A percentile compares a stretch with the other conserved stretches of the same genome.
Conservation (phyloP, 64 coral and sea anemone species). For the Platygyra sinensis region DNA sequence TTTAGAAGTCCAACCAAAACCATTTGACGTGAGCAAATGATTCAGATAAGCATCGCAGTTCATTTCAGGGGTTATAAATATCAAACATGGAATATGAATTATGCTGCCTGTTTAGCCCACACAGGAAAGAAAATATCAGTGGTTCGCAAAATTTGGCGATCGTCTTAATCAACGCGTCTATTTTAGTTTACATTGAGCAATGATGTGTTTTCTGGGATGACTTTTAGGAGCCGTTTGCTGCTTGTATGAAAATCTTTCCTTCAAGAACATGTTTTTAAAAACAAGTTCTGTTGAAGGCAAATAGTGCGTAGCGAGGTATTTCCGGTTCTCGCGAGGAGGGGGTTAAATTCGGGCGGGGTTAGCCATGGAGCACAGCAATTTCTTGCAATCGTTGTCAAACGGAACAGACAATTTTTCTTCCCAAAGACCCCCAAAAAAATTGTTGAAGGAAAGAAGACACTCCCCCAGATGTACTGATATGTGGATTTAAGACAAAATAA, state of each 20-base stretch:
- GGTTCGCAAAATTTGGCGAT: no score
- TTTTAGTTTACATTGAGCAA: neutral
- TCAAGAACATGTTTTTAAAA: neutral
- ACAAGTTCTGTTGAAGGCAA: constrained; percentile 24
- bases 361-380: neutral
- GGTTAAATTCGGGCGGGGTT: neutral
- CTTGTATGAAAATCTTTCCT: neutral
- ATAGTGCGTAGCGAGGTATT: neutral
- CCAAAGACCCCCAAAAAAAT: neutral
- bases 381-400: neutral
- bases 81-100: no score
- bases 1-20: no score
- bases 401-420: neutral
- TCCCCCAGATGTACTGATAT: no score
- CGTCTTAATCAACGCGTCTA: neutral
- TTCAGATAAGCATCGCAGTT: no score
- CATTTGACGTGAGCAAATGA: no score
- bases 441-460: neutral
- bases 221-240: neutral
- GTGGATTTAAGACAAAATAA: neutral
- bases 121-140: no score
- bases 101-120: no score
- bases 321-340: neutral
- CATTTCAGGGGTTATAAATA: no score
- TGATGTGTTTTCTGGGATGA: neutral